Base-by-base conservation (phyloP, 1,140 invertebrate genomes). In the Magallana gigas region DNA sequence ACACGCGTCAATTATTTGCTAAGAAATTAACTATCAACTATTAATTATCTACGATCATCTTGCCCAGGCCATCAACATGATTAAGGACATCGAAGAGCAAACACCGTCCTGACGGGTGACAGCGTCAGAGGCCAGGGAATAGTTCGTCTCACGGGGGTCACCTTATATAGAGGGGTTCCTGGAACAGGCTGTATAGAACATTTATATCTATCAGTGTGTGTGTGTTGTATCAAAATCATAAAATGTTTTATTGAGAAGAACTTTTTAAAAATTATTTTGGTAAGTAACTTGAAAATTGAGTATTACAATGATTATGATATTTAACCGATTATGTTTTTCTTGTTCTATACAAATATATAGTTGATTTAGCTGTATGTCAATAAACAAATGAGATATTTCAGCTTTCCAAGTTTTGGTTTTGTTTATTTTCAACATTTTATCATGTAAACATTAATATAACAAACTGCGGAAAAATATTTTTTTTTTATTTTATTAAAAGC, bases 21-120 rank as follows among this genome's bases (percentile, higher is more conserved):
- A 48, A 48, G 36, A 48, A 48, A 48, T 48, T 48, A 48, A 48
- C 3, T 3, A 48, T 48, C 36, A 48, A 48, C 2, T 48, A 48
- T 48, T 48, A 48, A 2, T 48, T 48, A 48, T 48, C 36, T 48
- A 5, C 0, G 2, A 48, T 48, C 36, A 48, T 48, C 36, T 48
- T 48, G 36, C 36, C 36, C 29, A 76, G 68, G 23, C 68, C 12
- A 76, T 76, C 18, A 76, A 76, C 29, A 76, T 76, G 68, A 76
- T 76, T 29, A 76, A 36, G 23, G 68, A 76, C 23, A 76, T 76
- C 23, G 68, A 76, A 0, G 68, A 76, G 23, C 68, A 36, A 12
- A 23, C 18, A 3, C 64, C 60, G 18, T 8, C 16, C 60, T 64
- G 2, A 16, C 16, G 18, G 60, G 6, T 64, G 14, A 16, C 8